Evolutionary conservation across 2,797 vertebrate genomes (phyloP).

Genomic region (Gymnothorax reevesii): DNA sequence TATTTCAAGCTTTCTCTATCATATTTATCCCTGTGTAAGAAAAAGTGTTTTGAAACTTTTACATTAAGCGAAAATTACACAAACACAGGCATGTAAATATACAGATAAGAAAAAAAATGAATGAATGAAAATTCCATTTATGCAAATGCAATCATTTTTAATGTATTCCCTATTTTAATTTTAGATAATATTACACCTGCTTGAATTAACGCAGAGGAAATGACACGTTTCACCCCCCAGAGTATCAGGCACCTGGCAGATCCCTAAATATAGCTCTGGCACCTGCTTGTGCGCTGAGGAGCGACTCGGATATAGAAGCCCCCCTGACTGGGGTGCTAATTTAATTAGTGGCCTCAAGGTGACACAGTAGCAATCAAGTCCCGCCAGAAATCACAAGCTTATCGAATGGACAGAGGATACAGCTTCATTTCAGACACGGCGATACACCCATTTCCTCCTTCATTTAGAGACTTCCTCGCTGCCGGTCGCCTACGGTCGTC

Average conservation of each 20-base stretch:
- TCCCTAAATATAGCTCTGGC: neutral
- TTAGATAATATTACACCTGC: neutral
- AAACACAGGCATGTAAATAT: neutral
- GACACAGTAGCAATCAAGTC: neutral
- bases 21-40: neutral
- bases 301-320: neutral
- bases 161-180: neutral
- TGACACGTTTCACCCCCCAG: neutral
- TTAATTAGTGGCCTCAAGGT: neutral
- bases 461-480: neutral
- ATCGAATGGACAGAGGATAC: neutral
- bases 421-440: neutral
- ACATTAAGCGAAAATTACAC: too few species aligned
- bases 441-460: neutral
- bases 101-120: neutral
- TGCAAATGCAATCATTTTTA: neutral
- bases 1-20: neutral
- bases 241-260: neutral
- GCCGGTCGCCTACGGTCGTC: too few species aligned
- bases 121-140: neutral
- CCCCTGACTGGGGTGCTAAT: slow-evolving; percentile 1
- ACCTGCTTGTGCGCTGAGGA: neutral
- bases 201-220: neutral
- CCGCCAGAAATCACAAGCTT: neutral
- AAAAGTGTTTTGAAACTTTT: neutral